Evolutionary conservation across 1,140 invertebrate species (phyloP).

Genomic region (Mycetomoellerius zeteki): DNA sequence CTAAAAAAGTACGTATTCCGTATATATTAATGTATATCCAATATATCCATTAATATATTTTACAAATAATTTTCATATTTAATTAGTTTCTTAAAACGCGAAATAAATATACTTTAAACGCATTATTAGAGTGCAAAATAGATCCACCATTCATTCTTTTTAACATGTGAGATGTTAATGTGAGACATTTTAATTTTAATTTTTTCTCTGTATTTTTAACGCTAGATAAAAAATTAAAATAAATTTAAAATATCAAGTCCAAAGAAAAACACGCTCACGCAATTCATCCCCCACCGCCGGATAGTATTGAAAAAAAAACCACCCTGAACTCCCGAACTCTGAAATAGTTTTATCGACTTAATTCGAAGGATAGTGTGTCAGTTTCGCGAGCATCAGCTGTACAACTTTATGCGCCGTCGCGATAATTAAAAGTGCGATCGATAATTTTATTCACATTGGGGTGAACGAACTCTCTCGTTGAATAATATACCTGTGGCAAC

Average conservation of each 20-base stretch:
- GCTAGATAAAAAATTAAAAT: no score
- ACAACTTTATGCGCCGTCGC: neutral
- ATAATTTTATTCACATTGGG: slow-evolving; percentile 21
- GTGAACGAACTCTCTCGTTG: slow-evolving; percentile 29
- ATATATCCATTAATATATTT: slow-evolving; percentile 1
- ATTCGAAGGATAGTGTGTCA: neutral
- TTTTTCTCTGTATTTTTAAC: no score
- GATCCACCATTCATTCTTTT: neutral
- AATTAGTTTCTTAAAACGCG: neutral
- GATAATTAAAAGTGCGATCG: slow-evolving; percentile 31
- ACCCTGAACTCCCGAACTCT: no score
- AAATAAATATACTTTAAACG: neutral
- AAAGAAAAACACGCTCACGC: no score
- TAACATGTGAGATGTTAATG: neutral
- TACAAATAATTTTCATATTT: neutral
- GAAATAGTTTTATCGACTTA: neutral
- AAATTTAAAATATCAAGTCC: no score
- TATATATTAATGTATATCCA: slow-evolving; percentile 31
- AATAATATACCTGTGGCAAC: slow-evolving; percentile 80
- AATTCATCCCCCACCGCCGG: no score
- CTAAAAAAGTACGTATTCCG: slow-evolving; percentile 63
- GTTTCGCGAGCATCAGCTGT: neutral
- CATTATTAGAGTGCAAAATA: neutral
- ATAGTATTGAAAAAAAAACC: no score
- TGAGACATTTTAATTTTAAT: no score